Evolutionary conservation across 1,140 invertebrate genomes (phyloP).

Genomic region (Batillaria attramentaria): DNA sequence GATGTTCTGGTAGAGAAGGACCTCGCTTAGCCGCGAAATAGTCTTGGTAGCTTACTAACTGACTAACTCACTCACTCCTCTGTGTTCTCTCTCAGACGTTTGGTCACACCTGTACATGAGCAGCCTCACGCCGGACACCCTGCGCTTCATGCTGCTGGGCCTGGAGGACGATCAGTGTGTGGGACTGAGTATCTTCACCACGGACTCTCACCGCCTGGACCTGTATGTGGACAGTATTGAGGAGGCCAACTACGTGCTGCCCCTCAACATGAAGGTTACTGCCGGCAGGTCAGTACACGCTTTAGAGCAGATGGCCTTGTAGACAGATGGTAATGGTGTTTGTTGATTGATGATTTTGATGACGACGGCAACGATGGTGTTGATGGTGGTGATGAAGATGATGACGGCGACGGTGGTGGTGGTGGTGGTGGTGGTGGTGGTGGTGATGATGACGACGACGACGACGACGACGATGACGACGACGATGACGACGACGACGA

Average conservation of each 20-base stretch:
- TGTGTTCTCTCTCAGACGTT: too few species aligned
- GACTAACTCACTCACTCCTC: too few species aligned
- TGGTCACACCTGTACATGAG: neutral
- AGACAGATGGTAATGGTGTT: too few species aligned
- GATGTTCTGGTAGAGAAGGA: too few species aligned
- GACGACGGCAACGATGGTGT: too few species aligned
- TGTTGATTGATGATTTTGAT: too few species aligned
- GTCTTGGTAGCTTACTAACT: too few species aligned
- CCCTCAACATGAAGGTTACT: constrained; percentile 55
- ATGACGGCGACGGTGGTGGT: neutral
- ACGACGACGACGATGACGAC: too few species aligned
- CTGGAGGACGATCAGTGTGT: constrained; percentile 48
- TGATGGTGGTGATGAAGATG: neutral
- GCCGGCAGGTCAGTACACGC: constrained; percentile 31
- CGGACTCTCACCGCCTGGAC: constrained; percentile 58
- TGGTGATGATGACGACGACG: neutral
- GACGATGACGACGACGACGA: neutral
- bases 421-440: neutral
- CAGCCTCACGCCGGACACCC: constrained; percentile 57
- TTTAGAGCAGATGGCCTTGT: too few species aligned
- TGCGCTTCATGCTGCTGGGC: constrained; percentile 60
- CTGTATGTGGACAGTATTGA: constrained; percentile 61
- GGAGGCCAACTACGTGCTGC: constrained; percentile 43
- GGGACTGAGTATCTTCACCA: constrained; percentile 58
- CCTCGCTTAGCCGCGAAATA: too few species aligned